Base-by-base conservation (phyloP, 2,113 vertebrate species). In the Osmerus eperlanus region DNA sequence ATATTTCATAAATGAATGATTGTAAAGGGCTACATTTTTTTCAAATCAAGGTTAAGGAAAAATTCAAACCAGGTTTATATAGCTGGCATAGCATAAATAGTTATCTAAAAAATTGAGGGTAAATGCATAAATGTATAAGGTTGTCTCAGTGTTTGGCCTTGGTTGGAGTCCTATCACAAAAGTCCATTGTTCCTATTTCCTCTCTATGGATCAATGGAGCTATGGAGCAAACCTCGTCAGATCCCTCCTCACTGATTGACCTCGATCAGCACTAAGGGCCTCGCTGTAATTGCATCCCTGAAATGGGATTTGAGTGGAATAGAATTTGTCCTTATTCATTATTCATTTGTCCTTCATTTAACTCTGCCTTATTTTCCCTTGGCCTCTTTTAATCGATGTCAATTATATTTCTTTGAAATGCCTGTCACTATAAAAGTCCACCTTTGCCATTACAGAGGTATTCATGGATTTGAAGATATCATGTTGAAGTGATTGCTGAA, bases 281-380 rank as follows among this genome's bases (percentile, higher is more conserved):
- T 62, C 28, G 19, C 58, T 51, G n/a, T 62, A 71, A 25, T 71
- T 62, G 58, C 21, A 18, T 71, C 66, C 16, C 21, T 56, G 67
- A 68, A 68, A 67, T 54, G 66, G 66, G 67, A 54, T 72, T 71
- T 71, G 23, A 64, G 28, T 55, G 52, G 23, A 32, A 72, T 56
- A 65, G 28, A 65, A 65, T 65, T 36, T 32, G 60, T 72, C 25
- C 60, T 64, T 32, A 18, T 72, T 65, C 70, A 65, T 68, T 32
- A 68, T 56, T 58, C 12, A 72, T 56, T 32, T 65, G 53, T 41
- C 53, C 61, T 65, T 65, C 52, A 36, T 53, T 71, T 29, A 23
- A 41, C 65, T 52, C 8, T 16, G 65, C 47, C 21, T 21, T 51
- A 21, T 60, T 25, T 25, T 9, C 65, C 65, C 41, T 67, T 13